Conservation (phyloP, 2,797 vertebrate genomes). For the Schizothorax lantsangensis region DNA sequence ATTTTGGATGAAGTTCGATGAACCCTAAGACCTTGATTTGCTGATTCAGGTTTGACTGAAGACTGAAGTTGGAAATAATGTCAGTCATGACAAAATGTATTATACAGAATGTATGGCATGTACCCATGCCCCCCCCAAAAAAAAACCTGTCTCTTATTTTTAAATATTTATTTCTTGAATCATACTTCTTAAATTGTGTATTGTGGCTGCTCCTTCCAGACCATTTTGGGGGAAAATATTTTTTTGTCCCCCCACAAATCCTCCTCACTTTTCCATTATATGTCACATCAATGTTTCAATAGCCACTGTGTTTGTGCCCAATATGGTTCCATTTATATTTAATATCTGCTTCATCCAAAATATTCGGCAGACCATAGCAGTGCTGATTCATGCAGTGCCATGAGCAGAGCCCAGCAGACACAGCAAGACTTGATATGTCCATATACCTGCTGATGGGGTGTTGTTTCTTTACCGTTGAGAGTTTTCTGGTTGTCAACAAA, state of each 20-base stretch:
- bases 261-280: constrained; percentile 75
- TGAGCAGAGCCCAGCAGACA: neutral
- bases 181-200: neutral
- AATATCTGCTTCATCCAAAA: constrained; percentile 74
- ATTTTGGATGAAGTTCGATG: neutral
- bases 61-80: neutral
- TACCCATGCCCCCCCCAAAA: neutral
- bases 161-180: constrained; percentile 8
- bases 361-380: constrained; percentile 62
- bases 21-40: constrained; percentile 1
- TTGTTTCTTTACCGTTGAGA: constrained; percentile 7
- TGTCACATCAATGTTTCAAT: constrained; percentile 76
- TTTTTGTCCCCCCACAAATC: constrained; percentile 56
- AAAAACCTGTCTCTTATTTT: neutral
- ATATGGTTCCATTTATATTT: constrained; percentile 77
- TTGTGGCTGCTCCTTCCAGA: neutral
- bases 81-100: neutral
- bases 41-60: neutral
- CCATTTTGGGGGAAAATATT: constrained; percentile 54
- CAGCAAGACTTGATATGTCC: neutral
- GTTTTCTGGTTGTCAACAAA: neutral
- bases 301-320: constrained; percentile 76
- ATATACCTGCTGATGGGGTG: neutral
- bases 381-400: constrained; percentile 56
- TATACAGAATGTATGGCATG: neutral